A percentile compares a stretch with the other conserved stretches of the same genome.
Conservation (phyloP, 2,113 vertebrate species). For the Plestiodon gilberti region DNA sequence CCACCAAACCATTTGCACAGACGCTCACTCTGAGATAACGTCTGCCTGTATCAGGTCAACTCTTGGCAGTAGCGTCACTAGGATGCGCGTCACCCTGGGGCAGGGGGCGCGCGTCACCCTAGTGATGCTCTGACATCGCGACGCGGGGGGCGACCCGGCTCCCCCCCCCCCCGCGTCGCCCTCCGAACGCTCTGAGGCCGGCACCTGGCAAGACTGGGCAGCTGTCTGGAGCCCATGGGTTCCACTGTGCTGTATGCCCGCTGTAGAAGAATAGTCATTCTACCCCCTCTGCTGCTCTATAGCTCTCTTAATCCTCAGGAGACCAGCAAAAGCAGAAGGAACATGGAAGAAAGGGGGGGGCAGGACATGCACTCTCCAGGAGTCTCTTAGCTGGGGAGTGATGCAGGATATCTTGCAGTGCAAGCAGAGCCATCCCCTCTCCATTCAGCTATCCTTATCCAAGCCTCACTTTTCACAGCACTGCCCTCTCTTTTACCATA, state of each 20-base stretch:
- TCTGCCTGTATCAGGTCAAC: not conserved
- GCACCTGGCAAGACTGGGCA: not conserved
- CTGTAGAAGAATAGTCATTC: not conserved
- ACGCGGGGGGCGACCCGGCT: too few species aligned
- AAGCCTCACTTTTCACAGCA: not conserved
- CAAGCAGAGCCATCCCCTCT: too few species aligned
- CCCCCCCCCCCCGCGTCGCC: too few species aligned
- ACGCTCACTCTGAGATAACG: not conserved
- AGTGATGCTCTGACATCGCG: too few species aligned
- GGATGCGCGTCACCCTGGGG: too few species aligned
- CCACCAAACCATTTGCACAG: constrained; percentile 9
- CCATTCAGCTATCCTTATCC: not conserved
- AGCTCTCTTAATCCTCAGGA: not conserved
- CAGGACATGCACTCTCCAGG: not conserved
- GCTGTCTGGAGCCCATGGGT: not conserved
- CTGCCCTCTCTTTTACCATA: not conserved
- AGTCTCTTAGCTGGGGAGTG: not conserved
- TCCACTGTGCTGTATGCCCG: too few species aligned
- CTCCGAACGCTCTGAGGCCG: too few species aligned
- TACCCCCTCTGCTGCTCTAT: not conserved
- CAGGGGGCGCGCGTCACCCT: too few species aligned
- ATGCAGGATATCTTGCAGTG: not conserved
- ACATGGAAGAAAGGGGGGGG: not conserved
- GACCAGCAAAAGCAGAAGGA: not conserved
- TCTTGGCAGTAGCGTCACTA: too few species aligned